These are phyloP conservation scores for Villa cingulata DNA, from an alignment of 2,888 invertebrate species.

Conservation along the genomic window DNA sequence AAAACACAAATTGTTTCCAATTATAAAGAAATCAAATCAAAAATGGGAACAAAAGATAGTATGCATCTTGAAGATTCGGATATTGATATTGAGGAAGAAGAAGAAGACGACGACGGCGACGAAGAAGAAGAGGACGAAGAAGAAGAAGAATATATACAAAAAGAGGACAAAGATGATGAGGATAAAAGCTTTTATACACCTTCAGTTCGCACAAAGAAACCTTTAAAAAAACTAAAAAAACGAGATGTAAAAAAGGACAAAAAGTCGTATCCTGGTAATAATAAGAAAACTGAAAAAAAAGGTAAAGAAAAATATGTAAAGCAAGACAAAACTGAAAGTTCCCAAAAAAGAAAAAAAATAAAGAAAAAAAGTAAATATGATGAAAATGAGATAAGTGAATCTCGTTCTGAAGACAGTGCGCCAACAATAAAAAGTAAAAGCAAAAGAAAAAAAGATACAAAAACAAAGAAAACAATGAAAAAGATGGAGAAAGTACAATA, in stretches of 20 bases:
- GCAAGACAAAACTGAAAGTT: too few species aligned
- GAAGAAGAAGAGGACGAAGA: conserved; percentile 5
- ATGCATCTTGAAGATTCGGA: background rate
- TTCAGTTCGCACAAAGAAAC: too few species aligned
- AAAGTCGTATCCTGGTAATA: too few species aligned
- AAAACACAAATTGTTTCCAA: conserved; percentile 12
- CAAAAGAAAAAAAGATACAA: background rate
- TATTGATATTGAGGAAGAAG: conserved; percentile 10
- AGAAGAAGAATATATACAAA: conserved; percentile 4
- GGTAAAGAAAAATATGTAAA: too few species aligned
- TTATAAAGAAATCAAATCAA: background rate
- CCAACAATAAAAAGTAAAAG: background rate
- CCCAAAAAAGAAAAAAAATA: background rate
- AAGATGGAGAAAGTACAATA: background rate
- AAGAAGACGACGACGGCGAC: conserved; percentile 13
- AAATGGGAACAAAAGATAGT: conserved; percentile 4
- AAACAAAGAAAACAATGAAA: background rate
- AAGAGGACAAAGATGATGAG: background rate
- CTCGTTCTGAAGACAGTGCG: background rate
- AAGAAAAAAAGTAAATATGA: background rate
- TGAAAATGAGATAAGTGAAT: background rate
- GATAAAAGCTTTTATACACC: too few species aligned
- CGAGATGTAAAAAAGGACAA: too few species aligned
- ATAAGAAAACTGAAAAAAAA: too few species aligned
- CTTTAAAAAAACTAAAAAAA: too few species aligned